Percentiles rank a stretch among this genome's conserved stretches.
These are phyloP conservation scores for Trachelus troglodyta DNA, from an alignment of 2,888 invertebrate species.

Conservation along the genomic window DNA sequence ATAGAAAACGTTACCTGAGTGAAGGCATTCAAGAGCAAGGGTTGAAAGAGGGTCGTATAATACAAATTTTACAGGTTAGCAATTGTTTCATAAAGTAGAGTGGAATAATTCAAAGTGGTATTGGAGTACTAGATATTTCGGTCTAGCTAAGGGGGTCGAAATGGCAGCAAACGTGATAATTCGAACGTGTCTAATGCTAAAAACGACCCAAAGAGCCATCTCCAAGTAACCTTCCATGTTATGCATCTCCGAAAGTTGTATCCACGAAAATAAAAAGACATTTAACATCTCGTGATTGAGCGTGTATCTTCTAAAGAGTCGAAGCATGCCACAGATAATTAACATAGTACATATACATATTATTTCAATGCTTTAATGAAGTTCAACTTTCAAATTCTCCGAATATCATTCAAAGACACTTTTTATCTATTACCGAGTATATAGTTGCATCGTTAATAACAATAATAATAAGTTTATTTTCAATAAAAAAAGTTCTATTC, in stretches of 20 bases:
- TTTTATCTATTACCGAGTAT: not conserved
- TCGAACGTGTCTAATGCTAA: conserved; percentile 57
- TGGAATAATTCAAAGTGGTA: conserved; percentile 44
- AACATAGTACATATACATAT: not conserved
- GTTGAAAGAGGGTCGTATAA: conserved; percentile 51
- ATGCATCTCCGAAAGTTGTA: not conserved
- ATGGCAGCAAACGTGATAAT: conserved; percentile 56
- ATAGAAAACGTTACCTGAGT: conserved; percentile 57
- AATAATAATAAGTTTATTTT: not conserved
- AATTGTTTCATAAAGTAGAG: conserved; percentile 39
- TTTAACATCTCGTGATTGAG: not conserved
- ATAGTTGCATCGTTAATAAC: not conserved
- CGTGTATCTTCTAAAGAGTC: not conserved
- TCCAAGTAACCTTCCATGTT: not conserved
- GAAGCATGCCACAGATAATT: not conserved
- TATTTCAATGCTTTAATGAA: not conserved
- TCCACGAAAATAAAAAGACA: not conserved
- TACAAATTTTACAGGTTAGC: conserved; percentile 53
- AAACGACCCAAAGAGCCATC: conserved; percentile 27
- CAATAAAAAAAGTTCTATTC: not conserved
- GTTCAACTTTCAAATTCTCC: not conserved
- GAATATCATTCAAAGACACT: not conserved
- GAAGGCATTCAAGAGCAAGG: conserved; percentile 58
- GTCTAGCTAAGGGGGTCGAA: conserved; percentile 53
- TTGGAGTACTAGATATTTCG: conserved; percentile 43